A percentile compares a stretch with the other conserved stretches of the same genome.
These are phyloP conservation scores for Thymallus thymallus DNA, from an alignment of 2,113 vertebrate species.

Conservation along the genomic window DNA sequence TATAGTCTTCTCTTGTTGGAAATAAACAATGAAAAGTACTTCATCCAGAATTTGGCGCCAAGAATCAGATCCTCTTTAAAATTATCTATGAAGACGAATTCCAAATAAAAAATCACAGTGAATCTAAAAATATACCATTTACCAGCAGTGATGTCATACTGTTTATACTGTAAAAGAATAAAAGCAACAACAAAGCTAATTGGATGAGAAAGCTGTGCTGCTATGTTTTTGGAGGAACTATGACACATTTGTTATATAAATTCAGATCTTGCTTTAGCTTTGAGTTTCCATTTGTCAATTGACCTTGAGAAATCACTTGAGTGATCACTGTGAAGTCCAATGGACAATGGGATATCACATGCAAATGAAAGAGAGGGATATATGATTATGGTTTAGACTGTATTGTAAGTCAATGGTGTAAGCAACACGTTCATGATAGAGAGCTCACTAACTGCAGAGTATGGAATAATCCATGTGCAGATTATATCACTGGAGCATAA, in stretches of 20 bases:
- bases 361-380: neutral
- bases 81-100: slow-evolving; percentile 58
- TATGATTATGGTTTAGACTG: neutral
- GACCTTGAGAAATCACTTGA: neutral
- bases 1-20: slow-evolving; percentile 61
- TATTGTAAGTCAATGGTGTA: neutral
- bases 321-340: neutral
- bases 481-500: slow-evolving; percentile 19
- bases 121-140: slow-evolving; percentile 59
- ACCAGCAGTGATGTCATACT: slow-evolving; percentile 51
- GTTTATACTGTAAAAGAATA: slow-evolving; percentile 24
- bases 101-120: slow-evolving; percentile 58
- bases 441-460: slow-evolving; percentile 1
- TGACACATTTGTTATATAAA: neutral
- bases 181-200: slow-evolving; percentile 8
- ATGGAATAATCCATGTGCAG: neutral
- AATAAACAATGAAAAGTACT: slow-evolving; percentile 58
- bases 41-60: slow-evolving; percentile 56
- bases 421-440: neutral
- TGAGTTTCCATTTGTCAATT: neutral
- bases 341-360: neutral
- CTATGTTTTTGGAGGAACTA: neutral
- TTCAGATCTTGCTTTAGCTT: neutral
- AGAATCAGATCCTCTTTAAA: slow-evolving; percentile 43
- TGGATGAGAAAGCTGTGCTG: neutral